Base-by-base conservation (phyloP, 2,888 invertebrate species). In the Hypsopygia costalis region DNA sequence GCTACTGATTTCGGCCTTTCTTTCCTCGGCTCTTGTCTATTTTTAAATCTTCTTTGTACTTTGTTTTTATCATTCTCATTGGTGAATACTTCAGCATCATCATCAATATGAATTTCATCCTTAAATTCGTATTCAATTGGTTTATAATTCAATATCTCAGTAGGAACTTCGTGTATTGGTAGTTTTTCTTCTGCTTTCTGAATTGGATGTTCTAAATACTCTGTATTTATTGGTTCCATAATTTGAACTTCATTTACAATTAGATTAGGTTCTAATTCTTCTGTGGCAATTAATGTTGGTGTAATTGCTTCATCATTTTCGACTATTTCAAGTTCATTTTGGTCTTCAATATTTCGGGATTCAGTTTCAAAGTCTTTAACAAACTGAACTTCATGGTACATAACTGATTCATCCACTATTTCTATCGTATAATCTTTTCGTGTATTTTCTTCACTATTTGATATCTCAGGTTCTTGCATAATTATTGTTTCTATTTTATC, bases 1-100 rank as follows among this genome's bases (percentile, higher is more conserved):
- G 73, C 82, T 1, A 74, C 39, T 1, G 81, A 81, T 34, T 71
- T 76, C 0, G 58, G 33, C 3, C 39, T 37, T 2, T 37, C 31
- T 37, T 30, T 30, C 30, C 21, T 21, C 11, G 30, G 21, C 29
- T 37, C 36, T 30, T 37, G 36, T 36, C 12, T 4, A 7, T 9
- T 20, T 11, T 20, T 36, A 6, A 25, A 25, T n/a, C 25, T 25
- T 25, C 8, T 8, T 16, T 2, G 16, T 16, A 3, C 4, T 16
- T 16, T 16, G 4, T 16, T 16, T 2, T 4, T 16, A 3, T 16
- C 16, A 6, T 16, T 36, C 7, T 37, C 30, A 21, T 10, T 22
- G 10, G 21, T 20, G 11, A 34, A 29, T 41, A 33, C 42, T 12
- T 38, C 32, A 22, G 33, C 10, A 34, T 11, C 9, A 22, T 36